Conservation (phyloP, 2,113 vertebrate genomes). For the Zootoca vivipara region DNA sequence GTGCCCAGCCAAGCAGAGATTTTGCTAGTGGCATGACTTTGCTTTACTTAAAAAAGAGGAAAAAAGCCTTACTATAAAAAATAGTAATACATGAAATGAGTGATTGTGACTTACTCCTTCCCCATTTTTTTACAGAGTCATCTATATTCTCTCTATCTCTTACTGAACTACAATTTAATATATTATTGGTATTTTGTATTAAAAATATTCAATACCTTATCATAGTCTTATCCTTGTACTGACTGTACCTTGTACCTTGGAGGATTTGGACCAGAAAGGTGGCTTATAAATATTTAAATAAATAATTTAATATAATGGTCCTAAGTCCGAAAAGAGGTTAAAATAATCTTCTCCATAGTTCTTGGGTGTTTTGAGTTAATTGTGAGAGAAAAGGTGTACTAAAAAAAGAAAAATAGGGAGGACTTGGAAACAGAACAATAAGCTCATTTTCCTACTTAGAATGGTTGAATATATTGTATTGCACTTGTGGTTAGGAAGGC, state of each 20-base stretch:
- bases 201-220: neutral
- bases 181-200: no score
- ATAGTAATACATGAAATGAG: neutral
- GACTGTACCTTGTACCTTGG: neutral
- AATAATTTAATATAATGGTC: neutral
- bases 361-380: neutral
- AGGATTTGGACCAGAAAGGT: neutral
- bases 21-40: neutral
- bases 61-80: neutral
- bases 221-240: neutral
- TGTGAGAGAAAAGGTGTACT: neutral
- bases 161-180: no score
- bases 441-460: neutral
- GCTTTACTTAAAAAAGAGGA: neutral
- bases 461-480: neutral
- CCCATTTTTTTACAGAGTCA: neutral
- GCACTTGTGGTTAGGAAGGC: neutral
- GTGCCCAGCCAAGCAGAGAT: neutral
- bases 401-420: neutral
- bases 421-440: neutral
- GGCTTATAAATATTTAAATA: neutral
- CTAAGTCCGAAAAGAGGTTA: neutral
- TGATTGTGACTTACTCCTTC: neutral
- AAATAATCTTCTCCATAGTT: neutral
- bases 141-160: no score